phyloP scores from a whole-genome alignment of 1,140 invertebrate genomes.

The Calephelis virginiensis region DNA sequence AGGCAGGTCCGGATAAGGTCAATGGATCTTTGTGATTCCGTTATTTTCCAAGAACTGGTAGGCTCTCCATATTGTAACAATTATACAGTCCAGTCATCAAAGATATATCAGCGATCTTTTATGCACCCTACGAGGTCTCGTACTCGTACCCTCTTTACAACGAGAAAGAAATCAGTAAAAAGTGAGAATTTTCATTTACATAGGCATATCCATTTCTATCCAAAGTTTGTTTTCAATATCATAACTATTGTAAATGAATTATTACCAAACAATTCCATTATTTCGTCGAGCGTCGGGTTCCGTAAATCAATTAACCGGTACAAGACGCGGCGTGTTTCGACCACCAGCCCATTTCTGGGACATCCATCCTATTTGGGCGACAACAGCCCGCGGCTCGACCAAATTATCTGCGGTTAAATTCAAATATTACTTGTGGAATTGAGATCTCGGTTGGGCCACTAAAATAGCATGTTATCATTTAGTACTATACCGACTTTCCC shows the following conservation, averaged over 20 bases:
- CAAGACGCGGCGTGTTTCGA: constrained; percentile 56
- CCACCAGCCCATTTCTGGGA: constrained; percentile 54
- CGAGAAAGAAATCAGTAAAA: no score
- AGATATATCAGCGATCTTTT: no score
- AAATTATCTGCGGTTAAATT: constrained; percentile 63
- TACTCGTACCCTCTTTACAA: no score
- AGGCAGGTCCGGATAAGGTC: no score
- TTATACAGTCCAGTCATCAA: no score
- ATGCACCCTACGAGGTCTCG: no score
- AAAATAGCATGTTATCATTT: constrained; percentile 16
- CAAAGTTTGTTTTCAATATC: constrained; percentile 11
- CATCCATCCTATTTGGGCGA: constrained; percentile 59
- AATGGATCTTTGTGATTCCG: no score
- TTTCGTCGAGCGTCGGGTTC: constrained; percentile 12
- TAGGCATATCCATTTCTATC: no score
- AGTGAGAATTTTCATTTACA: no score
- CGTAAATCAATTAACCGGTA: constrained; percentile 67
- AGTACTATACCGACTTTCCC: no score
- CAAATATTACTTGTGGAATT: constrained; percentile 71
- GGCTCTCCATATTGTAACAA: no score
- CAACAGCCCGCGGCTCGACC: constrained; percentile 46
- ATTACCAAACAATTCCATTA: constrained; percentile 23
- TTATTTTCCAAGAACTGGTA: no score
- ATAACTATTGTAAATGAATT: constrained; percentile 18
- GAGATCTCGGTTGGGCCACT: constrained; percentile 41